Conservation (phyloP, 64 coral and sea anemone species). For the Montipora foliosa region DNA sequence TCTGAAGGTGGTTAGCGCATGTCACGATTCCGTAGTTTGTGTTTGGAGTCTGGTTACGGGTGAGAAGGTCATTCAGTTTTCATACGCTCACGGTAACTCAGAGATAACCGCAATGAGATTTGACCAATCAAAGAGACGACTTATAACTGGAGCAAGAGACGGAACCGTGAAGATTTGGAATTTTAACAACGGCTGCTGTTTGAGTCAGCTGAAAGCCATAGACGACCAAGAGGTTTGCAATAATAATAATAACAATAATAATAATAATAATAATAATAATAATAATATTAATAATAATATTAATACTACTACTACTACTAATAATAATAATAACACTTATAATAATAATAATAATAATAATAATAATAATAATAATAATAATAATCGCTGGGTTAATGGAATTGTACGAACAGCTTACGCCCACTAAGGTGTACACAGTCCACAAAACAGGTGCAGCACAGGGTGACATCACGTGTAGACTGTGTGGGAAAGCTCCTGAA, state of each 20-base stretch:
- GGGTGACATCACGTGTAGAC: too few species aligned
- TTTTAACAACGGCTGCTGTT: constrained; percentile 95
- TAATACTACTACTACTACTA: too few species aligned
- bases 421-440: too few species aligned
- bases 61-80: constrained; percentile 98
- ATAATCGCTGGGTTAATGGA: too few species aligned
- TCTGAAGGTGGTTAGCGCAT: constrained; percentile 85
- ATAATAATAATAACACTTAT: too few species aligned
- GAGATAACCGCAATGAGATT: constrained; percentile 98
- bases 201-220: constrained; percentile 71
- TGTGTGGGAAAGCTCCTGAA: too few species aligned
- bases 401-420: too few species aligned
- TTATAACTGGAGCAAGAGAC: constrained; percentile 88
- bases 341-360: too few species aligned
- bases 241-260: not conserved
- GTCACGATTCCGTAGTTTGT: constrained; percentile 96
- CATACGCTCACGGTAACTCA: constrained; percentile 80
- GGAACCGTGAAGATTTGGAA: constrained; percentile 96
- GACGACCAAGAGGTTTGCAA: constrained; percentile 84
- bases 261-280: too few species aligned
- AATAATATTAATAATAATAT: too few species aligned
- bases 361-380: too few species aligned
- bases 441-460: too few species aligned
- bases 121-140: constrained; percentile 83
- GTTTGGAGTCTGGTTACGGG: constrained; percentile 97